phyloP scores from a whole-genome alignment of 2,888 invertebrate genomes.

The Lithosia quadra region DNA sequence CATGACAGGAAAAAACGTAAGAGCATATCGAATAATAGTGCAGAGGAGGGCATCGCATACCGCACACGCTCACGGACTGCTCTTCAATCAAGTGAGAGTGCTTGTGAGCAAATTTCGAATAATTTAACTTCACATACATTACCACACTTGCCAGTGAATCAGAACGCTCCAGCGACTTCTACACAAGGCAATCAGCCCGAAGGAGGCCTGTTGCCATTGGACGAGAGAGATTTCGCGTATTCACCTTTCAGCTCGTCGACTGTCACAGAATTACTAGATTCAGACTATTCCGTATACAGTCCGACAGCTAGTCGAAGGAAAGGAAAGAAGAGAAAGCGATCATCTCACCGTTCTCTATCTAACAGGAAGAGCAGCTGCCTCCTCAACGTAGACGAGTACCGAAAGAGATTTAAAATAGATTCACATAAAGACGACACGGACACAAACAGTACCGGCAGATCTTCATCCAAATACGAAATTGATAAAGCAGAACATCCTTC shows the following conservation, averaged over 20 bases:
- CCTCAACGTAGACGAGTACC: conserved; percentile 73
- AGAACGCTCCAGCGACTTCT: conserved; percentile 62
- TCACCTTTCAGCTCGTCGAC: conserved; percentile 84
- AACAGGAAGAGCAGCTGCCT: conserved; percentile 73
- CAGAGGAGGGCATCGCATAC: conserved; percentile 80
- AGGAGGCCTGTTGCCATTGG: conserved; percentile 80
- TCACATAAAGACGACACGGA: conserved; percentile 71
- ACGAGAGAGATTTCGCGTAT: conserved; percentile 84
- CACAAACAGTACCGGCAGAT: conserved; percentile 59
- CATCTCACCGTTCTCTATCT: conserved; percentile 76
- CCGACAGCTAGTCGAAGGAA: conserved; percentile 77
- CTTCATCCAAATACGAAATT: conserved; percentile 63
- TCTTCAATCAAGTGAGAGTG: conserved; percentile 80
- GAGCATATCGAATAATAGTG: conserved; percentile 63
- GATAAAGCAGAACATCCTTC: conserved; percentile 66
- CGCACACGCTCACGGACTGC: conserved; percentile 84
- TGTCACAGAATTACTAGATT: conserved; percentile 81
- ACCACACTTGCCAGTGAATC: conserved; percentile 60
- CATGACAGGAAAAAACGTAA: conserved; percentile 81
- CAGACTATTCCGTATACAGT: conserved; percentile 84
- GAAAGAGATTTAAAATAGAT: conserved; percentile 86
- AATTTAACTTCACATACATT: conserved; percentile 62
- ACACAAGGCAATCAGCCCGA: conserved; percentile 69
- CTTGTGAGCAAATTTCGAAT: conserved; percentile 71
- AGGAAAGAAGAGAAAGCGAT: conserved; percentile 82